A percentile compares a stretch with the other conserved stretches of the same genome.
Conservation (phyloP, 1,140 invertebrate genomes). For the Protaetia brevitarsis region DNA sequence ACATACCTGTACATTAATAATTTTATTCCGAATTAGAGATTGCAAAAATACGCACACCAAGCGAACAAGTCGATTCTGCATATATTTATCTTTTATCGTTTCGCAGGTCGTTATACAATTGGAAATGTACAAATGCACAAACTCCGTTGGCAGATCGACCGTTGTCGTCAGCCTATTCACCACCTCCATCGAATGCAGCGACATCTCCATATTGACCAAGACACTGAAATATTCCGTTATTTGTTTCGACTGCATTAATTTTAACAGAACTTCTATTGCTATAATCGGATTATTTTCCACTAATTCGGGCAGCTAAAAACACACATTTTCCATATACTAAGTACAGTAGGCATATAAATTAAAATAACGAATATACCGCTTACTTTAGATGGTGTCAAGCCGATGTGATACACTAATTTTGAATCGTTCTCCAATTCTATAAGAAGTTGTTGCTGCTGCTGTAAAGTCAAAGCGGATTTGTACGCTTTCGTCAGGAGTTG, state of each 20-base stretch:
- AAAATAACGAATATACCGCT: neutral
- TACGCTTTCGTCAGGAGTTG: slow-evolving; percentile 84
- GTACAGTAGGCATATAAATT: neutral
- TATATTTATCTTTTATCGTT: slow-evolving; percentile 93
- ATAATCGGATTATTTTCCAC: slow-evolving; percentile 97
- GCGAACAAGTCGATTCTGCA: slow-evolving; percentile 93
- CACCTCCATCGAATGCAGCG: slow-evolving; percentile 97
- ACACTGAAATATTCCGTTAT: slow-evolving; percentile 96
- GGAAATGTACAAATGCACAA: slow-evolving; percentile 95
- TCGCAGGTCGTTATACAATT: slow-evolving; percentile 98
- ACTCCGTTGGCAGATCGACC: slow-evolving; percentile 91
- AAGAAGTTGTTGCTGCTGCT: slow-evolving; percentile 84
- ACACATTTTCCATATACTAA: neutral
- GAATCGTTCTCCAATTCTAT: slow-evolving; percentile 79
- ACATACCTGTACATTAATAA: slow-evolving; percentile 89
- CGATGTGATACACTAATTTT: slow-evolving; percentile 86
- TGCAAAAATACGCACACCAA: slow-evolving; percentile 97
- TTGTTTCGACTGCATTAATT: slow-evolving; percentile 89
- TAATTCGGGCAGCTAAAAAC: slow-evolving; percentile 76
- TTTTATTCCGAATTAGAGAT: slow-evolving; percentile 94
- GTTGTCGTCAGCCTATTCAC: slow-evolving; percentile 90
- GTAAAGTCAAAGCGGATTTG: slow-evolving; percentile 73
- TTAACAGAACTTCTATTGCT: slow-evolving; percentile 90
- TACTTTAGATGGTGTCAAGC: slow-evolving; percentile 83
- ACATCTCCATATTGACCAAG: slow-evolving; percentile 98